Conservation (phyloP, 2,797 vertebrate genomes). For the Pseudochirops corinnae region DNA sequence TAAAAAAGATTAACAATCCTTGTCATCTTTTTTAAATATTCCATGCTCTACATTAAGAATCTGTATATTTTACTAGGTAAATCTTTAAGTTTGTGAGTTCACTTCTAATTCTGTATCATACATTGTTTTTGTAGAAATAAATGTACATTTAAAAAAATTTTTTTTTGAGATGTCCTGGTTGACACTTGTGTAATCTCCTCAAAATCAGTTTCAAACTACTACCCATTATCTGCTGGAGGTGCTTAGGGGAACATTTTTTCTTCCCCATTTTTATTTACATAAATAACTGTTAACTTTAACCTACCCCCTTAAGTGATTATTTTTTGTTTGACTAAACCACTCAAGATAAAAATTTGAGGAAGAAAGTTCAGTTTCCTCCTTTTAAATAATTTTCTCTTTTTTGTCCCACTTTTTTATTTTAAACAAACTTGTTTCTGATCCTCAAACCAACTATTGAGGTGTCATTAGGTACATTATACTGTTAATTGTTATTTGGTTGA, state of each 20-base stretch:
- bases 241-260: constrained; percentile 71
- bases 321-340: constrained; percentile 66
- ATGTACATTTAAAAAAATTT: constrained; percentile 86
- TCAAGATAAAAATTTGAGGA: constrained; percentile 40
- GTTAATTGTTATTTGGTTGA: constrained; percentile 56
- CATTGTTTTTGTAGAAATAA: constrained; percentile 89
- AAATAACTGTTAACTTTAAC: not conserved
- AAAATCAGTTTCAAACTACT: constrained; percentile 72
- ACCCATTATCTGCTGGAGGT: constrained; percentile 67
- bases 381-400: constrained; percentile 60
- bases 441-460: constrained; percentile 56
- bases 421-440: constrained; percentile 54
- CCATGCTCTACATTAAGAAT: constrained; percentile 84
- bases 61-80: constrained; percentile 89
- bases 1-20: constrained; percentile 86
- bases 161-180: constrained; percentile 86
- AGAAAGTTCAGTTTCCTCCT: constrained; percentile 50
- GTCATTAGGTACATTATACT: constrained; percentile 59
- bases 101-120: constrained; percentile 86
- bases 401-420: constrained; percentile 63
- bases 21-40: constrained; percentile 88
- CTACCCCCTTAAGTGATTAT: constrained; percentile 55
- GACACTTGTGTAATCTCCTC: constrained; percentile 78
- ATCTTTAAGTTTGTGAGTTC: constrained; percentile 83
- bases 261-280: constrained; percentile 68